Evolutionary conservation across 2,888 invertebrate genomes (phyloP).

Genomic region (Xylophagus ater): DNA sequence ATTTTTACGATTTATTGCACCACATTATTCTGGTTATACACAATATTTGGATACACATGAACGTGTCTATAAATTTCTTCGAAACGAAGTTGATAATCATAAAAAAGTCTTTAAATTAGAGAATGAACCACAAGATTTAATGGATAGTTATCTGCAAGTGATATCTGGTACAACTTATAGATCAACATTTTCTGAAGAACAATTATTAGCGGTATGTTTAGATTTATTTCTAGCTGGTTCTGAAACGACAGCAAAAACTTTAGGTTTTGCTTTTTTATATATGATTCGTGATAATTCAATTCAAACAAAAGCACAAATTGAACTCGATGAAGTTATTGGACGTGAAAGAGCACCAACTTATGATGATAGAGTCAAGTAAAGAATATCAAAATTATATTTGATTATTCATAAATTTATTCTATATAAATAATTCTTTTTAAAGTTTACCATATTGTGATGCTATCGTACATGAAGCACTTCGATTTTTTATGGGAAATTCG

Average conservation of each 20-base stretch:
- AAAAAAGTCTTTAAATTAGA: conserved; percentile 50
- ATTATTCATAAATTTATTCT: conserved; percentile 2
- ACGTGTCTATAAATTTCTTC: conserved; percentile 59
- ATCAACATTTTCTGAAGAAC: conserved; percentile 54
- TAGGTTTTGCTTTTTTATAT: conserved; percentile 67
- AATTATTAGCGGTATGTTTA: conserved; percentile 67
- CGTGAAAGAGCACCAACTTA: conserved; percentile 54
- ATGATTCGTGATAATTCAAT: conserved; percentile 59
- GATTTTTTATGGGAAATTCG: conserved; percentile 69
- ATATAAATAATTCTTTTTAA: conserved; percentile 23
- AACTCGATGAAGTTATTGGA: conserved; percentile 66
- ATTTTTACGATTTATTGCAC: conserved; percentile 56
- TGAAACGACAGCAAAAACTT: conserved; percentile 70
- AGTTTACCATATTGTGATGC: conserved; percentile 76
- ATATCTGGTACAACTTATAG: conserved; percentile 47
- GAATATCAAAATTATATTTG: neutral
- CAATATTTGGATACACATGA: conserved; percentile 59
- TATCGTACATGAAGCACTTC: conserved; percentile 60
- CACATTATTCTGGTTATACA: conserved; percentile 64
- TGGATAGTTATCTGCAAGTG: conserved; percentile 68
- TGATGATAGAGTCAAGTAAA: conserved; percentile 59
- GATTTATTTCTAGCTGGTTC: conserved; percentile 83
- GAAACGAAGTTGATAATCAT: conserved; percentile 59
- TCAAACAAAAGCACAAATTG: conserved; percentile 62
- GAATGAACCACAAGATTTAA: conserved; percentile 60